Conservation (phyloP, 2,888 invertebrate species). For the Drosophila trichaetosa region DNA sequence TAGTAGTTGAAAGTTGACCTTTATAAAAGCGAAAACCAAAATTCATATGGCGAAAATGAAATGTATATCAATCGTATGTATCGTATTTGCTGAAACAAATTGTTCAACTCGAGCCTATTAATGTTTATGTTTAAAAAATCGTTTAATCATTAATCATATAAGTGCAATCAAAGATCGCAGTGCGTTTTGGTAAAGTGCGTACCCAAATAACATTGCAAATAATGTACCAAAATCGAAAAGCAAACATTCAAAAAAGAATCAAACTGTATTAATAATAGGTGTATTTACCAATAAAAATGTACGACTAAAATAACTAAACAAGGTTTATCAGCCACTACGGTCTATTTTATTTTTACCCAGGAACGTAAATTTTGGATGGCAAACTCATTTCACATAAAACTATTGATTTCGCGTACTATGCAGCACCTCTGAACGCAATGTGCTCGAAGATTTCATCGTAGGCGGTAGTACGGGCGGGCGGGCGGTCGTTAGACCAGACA, state of each 20-base stretch:
- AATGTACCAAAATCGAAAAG: slow-evolving; percentile 52
- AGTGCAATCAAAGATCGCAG: slow-evolving; percentile 40
- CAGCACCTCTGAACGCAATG: no score
- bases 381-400: not conserved
- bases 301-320: slow-evolving; percentile 42
- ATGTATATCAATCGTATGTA: slow-evolving; percentile 54
- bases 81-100: slow-evolving; percentile 72
- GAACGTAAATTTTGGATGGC: no score
- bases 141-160: slow-evolving; percentile 30
- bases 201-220: slow-evolving; percentile 25
- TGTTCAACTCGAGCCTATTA: slow-evolving; percentile 45
- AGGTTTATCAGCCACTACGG: not conserved
- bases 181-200: slow-evolving; percentile 42
- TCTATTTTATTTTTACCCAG: no score
- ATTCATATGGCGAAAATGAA: slow-evolving; percentile 40
- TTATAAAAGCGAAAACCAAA: slow-evolving; percentile 39
- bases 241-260: slow-evolving; percentile 52
- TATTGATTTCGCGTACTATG: not conserved
- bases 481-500: no score
- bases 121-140: slow-evolving; percentile 40
- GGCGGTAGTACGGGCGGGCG: no score
- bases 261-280: slow-evolving; percentile 70
- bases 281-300: slow-evolving; percentile 73
- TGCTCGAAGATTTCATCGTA: no score
- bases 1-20: slow-evolving; percentile 46